A percentile compares a stretch with the other conserved stretches of the same genome.
Conservation (phyloP, 2,888 invertebrate species). For the Drosophila antonietae region DNA sequence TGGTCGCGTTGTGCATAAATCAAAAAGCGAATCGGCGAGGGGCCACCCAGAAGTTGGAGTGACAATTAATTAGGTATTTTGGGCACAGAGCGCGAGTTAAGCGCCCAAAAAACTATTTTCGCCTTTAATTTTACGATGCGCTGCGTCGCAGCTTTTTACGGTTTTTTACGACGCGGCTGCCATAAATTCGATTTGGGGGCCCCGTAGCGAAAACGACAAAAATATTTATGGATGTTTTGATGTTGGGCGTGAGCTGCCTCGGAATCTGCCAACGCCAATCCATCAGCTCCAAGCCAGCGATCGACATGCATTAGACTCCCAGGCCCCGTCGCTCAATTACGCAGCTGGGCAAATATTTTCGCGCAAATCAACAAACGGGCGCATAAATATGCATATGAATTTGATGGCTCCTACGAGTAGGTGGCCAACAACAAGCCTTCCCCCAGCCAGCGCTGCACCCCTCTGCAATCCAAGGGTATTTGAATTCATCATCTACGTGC, state of each 20-base stretch:
- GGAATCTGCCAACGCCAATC: conserved; percentile 59
- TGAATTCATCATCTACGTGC: conserved; percentile 41
- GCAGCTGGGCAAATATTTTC: conserved; percentile 64
- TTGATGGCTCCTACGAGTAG: conserved; percentile 57
- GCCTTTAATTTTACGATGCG: conserved; percentile 62
- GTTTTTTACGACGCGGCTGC: conserved; percentile 69
- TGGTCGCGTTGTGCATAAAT: conserved; percentile 70
- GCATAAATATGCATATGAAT: conserved; percentile 59
- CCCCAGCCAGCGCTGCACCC: background rate
- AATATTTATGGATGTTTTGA: conserved; percentile 78
- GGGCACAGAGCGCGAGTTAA: conserved; percentile 60
- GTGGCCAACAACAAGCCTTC: conserved; percentile 35
- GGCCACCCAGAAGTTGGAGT: conserved; percentile 71
- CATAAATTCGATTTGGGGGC: conserved; percentile 62
- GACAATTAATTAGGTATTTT: conserved; percentile 76
- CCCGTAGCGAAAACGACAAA: conserved; percentile 64
- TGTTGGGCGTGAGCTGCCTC: conserved; percentile 72
- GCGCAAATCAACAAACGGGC: conserved; percentile 41
- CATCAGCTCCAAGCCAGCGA: conserved; percentile 15
- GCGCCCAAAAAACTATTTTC: conserved; percentile 67
- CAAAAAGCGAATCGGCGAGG: conserved; percentile 47
- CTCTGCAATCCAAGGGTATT: conserved; percentile 36
- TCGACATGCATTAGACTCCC: conserved; percentile 17
- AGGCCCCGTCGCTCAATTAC: conserved; percentile 44
- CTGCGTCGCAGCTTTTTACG: conserved; percentile 55